Evolutionary conservation across 2,113 vertebrate species (phyloP).

Genomic region (Nannobrachium achirus): DNA sequence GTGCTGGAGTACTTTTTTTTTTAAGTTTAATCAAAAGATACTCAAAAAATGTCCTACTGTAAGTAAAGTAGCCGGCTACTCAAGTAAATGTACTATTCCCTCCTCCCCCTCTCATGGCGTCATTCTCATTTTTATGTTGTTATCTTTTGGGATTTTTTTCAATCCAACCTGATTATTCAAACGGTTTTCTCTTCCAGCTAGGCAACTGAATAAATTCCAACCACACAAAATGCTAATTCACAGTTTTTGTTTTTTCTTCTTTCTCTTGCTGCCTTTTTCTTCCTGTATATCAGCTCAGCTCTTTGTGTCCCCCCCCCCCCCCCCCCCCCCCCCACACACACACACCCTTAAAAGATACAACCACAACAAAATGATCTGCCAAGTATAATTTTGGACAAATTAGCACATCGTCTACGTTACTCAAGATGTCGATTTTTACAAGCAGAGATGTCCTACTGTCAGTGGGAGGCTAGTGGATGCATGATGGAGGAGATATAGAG

Average conservation of each 20-base stretch:
- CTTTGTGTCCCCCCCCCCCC: not conserved
- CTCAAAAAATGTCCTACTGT: too few relatives aligned
- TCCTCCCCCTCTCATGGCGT: conserved; percentile 6
- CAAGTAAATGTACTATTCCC: not conserved
- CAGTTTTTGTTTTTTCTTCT: too few relatives aligned
- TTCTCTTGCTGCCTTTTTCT: too few relatives aligned
- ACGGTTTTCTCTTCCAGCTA: too few relatives aligned
- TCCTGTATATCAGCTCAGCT: too few relatives aligned
- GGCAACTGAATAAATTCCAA: too few relatives aligned
- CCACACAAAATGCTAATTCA: too few relatives aligned
- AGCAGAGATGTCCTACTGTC: conserved; percentile 49
- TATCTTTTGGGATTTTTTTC: too few relatives aligned
- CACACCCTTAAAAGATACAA: not conserved
- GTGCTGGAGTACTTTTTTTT: too few relatives aligned
- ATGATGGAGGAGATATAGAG: conserved; percentile 67
- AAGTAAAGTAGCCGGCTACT: too few relatives aligned
- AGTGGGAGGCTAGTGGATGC: conserved; percentile 57
- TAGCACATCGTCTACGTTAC: conserved; percentile 35
- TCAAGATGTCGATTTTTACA: conserved; percentile 61
- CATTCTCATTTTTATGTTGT: not conserved
- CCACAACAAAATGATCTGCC: conserved; percentile 20
- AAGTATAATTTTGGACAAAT: conserved; percentile 59
- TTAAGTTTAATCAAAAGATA: too few relatives aligned
- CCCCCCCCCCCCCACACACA: conserved; percentile 4
- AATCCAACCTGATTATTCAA: too few relatives aligned